Percentiles rank a stretch among this genome's conserved stretches.
Evolutionary conservation across 2,113 vertebrate species (phyloP).

Genomic region (Clarias batrachus): DNA sequence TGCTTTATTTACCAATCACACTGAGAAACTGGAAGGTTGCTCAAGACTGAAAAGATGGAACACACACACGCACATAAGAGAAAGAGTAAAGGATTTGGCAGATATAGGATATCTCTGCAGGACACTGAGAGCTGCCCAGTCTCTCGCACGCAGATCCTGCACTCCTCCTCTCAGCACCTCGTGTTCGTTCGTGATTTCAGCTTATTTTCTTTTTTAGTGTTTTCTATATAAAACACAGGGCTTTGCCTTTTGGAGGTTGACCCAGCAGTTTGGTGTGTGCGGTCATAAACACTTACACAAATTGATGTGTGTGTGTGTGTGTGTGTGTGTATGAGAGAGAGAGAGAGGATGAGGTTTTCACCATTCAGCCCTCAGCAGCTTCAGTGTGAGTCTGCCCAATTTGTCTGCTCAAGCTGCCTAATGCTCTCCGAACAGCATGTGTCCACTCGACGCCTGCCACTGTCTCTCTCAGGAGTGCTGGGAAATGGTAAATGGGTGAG

Average conservation of each 20-base stretch:
- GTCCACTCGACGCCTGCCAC: neutral
- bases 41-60: constrained; percentile 24
- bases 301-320: constrained; percentile 14
- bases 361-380: neutral
- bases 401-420: constrained; percentile 31
- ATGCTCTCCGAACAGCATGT: constrained; percentile 31
- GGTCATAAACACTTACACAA: constrained; percentile 51
- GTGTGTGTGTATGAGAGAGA: constrained; percentile 19
- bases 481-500: constrained; percentile 19
- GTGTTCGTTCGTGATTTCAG: constrained; percentile 58
- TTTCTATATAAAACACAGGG: constrained; percentile 61
- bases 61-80: neutral
- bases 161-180: constrained; percentile 33
- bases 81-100: constrained; percentile 50
- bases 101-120: constrained; percentile 52
- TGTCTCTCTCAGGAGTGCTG: neutral
- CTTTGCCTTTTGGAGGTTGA: constrained; percentile 52
- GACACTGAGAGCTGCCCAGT: constrained; percentile 40
- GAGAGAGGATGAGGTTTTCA: constrained; percentile 2
- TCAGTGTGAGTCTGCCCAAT: constrained; percentile 30
- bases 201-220: constrained; percentile 60
- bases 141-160: constrained; percentile 51
- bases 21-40: constrained; percentile 27
- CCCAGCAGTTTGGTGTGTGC: constrained; percentile 47
- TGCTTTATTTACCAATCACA: constrained; percentile 2